phyloP scores from a whole-genome alignment of 2,113 vertebrate genomes.

The Thalassoma bifasciatum region DNA sequence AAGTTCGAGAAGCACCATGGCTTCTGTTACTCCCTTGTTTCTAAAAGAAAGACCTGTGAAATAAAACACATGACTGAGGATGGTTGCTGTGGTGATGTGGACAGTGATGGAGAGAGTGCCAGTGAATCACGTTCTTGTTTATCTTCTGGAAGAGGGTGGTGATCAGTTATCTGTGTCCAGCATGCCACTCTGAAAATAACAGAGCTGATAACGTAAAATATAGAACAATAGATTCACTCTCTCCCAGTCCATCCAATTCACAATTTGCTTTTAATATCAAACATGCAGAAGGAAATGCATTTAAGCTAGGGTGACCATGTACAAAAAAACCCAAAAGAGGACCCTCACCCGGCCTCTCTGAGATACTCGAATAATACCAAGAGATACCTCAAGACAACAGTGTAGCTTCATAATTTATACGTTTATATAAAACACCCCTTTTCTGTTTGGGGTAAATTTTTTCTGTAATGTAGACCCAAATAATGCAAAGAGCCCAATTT shows the following conservation, averaged over 20 bases:
- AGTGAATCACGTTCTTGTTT: constrained; percentile 33
- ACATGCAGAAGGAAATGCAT: neutral
- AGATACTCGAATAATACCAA: no score
- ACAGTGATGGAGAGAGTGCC: constrained; percentile 9
- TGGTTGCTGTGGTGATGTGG: constrained; percentile 37
- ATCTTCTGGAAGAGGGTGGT: constrained; percentile 14
- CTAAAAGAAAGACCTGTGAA: constrained; percentile 1
- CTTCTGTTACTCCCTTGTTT: neutral
- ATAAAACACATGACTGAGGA: constrained; percentile 3
- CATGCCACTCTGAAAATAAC: neutral
- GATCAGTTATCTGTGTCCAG: constrained; percentile 17
- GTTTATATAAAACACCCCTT: no score
- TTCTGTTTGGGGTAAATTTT: no score
- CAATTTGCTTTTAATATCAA: neutral
- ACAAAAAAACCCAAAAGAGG: no score
- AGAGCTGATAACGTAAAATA: constrained; percentile 5
- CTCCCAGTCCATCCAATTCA: neutral
- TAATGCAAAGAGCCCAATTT: no score
- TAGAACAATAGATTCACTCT: neutral
- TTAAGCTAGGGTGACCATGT: no score
- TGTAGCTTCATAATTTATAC: no score
- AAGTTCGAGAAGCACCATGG: neutral
- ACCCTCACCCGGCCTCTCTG: no score
- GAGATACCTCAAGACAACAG: no score
- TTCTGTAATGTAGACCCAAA: no score